These are phyloP conservation scores for Ditylenchus dipsaci DNA, from an alignment of 1,140 invertebrate genomes.

Conservation along the genomic window DNA sequence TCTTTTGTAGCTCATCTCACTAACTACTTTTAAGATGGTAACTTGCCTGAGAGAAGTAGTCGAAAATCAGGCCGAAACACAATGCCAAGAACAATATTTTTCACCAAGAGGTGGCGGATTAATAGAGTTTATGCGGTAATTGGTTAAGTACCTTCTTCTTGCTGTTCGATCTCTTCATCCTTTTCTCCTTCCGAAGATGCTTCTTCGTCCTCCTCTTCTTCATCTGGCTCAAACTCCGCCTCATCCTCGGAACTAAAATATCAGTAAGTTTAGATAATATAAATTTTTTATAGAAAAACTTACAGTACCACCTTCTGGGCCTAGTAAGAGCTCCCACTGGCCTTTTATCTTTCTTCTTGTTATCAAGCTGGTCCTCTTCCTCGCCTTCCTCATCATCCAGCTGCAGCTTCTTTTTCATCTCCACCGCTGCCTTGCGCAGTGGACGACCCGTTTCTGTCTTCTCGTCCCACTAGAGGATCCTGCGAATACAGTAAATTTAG, in stretches of 20 bases:
- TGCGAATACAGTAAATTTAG: not conserved
- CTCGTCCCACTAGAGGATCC: conserved; percentile 12
- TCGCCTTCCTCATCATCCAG: not conserved
- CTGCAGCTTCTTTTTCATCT: conserved; percentile 32
- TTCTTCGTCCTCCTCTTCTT: conserved; percentile 7
- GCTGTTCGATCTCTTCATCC: not conserved
- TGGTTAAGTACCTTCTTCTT: not conserved
- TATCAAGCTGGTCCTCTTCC: conserved; percentile 16
- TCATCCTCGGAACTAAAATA: not conserved
- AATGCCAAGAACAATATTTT: not conserved
- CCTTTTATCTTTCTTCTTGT: not conserved
- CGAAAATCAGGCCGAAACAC: too few relatives aligned
- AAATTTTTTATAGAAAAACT: not conserved
- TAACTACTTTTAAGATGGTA: too few relatives aligned
- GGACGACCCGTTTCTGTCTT: conserved; percentile 26
- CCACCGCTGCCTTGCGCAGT: conserved; percentile 22
- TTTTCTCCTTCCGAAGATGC: not conserved
- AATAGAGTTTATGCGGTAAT: too few relatives aligned
- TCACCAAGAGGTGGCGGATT: too few relatives aligned
- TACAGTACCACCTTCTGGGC: not conserved
- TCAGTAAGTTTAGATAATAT: not conserved
- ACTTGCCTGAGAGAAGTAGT: too few relatives aligned
- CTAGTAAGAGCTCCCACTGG: conserved; percentile 1
- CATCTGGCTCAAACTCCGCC: conserved; percentile 1
- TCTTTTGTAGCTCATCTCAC: too few relatives aligned